phyloP scores from a whole-genome alignment of 2,888 invertebrate genomes.

The Nemurella pictetii region DNA sequence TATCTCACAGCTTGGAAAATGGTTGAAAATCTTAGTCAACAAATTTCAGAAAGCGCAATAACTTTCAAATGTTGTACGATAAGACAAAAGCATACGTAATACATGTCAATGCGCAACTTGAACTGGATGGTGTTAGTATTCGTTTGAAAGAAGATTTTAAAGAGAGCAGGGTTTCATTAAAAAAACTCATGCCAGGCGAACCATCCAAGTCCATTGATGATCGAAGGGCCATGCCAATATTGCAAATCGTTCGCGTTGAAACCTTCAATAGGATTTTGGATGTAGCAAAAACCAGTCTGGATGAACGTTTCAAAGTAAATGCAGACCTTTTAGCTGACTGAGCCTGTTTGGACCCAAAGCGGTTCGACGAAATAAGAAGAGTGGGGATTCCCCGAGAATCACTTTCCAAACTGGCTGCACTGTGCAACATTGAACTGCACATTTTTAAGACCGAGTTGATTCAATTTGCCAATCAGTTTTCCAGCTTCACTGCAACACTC shows the following conservation, averaged over 20 bases:
- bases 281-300: not conserved
- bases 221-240: not conserved
- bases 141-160: not conserved
- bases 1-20: constrained; percentile 7
- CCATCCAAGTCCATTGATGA: not conserved
- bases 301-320: not conserved
- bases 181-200: not conserved
- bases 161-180: not conserved
- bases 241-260: not conserved
- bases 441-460: not conserved
- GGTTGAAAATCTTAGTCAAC: not conserved
- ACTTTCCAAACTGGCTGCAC: not conserved
- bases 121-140: not conserved
- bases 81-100: not conserved
- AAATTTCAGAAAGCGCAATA: not conserved
- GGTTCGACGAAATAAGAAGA: not conserved
- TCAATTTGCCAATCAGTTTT: not conserved
- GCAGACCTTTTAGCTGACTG: not conserved
- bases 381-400: not conserved
- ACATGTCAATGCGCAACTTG: not conserved
- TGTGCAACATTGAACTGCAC: not conserved
- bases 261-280: not conserved
- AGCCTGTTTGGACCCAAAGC: not conserved
- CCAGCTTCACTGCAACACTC: not conserved
- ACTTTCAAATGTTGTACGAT: not conserved